Conservation (phyloP, 2,797 vertebrate species). For the Tenualosa ilisha region DNA sequence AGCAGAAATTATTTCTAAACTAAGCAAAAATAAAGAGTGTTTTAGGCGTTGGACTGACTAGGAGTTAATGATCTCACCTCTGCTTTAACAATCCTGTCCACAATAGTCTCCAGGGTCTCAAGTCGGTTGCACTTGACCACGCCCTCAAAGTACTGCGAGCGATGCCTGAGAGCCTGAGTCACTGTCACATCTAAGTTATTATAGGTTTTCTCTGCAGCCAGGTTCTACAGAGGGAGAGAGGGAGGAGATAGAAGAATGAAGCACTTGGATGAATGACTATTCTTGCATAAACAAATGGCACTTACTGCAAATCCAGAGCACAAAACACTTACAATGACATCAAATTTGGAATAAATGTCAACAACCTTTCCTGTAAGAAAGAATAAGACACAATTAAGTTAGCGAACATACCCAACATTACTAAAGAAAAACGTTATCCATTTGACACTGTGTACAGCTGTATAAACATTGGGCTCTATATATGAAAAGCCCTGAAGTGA, state of each 20-base stretch:
- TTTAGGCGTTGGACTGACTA: background rate
- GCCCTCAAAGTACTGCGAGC: constrained; percentile 98
- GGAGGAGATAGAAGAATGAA: background rate
- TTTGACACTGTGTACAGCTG: background rate
- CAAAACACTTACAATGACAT: constrained; percentile 94
- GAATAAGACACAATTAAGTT: background rate
- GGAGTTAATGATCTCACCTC: constrained; percentile 78
- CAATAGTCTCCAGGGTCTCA: constrained; percentile 96
- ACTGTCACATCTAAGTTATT: constrained; percentile 98
- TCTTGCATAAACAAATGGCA: background rate
- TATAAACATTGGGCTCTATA: background rate
- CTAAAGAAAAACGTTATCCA: background rate
- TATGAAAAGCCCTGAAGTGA: background rate
- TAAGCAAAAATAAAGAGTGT: background rate
- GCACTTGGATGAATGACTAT: background rate
- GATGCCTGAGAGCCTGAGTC: constrained; percentile 95
- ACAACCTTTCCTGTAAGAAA: constrained; percentile 90
- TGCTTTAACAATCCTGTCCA: constrained; percentile 96
- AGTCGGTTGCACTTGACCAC: constrained; percentile 94
- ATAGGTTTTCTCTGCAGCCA: constrained; percentile 98
- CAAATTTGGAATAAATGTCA: constrained; percentile 99
- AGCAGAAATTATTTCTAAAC: too few species aligned
- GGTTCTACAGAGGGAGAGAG: constrained; percentile 76
- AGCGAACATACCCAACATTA: background rate
- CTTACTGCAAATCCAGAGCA: background rate